Evolutionary conservation across 2,888 invertebrate species (phyloP).

Genomic region (Malthinus flaveolus): DNA sequence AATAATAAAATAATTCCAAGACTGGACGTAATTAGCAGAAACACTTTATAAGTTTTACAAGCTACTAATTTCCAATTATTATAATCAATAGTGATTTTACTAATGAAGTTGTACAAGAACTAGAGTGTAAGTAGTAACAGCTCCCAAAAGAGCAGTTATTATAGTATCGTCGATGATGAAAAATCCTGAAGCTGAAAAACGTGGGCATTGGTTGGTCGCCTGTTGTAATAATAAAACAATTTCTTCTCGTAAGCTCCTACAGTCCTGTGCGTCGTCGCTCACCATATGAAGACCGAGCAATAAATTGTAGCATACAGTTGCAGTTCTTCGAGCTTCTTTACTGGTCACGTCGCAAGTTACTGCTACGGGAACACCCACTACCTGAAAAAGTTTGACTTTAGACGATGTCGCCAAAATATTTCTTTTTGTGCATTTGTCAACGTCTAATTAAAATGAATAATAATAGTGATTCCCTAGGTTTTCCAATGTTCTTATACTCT

Average conservation of each 20-base stretch:
- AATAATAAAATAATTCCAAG: no score
- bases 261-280: slow-evolving; percentile 15
- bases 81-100: no score
- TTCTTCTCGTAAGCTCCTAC: slow-evolving; percentile 1
- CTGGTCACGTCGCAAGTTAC: slow-evolving; percentile 29
- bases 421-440: no score
- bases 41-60: no score
- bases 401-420: no score
- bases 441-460: no score
- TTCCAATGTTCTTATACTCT: no score
- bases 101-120: slow-evolving; percentile 32
- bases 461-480: no score
- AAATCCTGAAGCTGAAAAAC: slow-evolving; percentile 21
- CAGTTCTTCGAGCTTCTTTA: slow-evolving; percentile 32
- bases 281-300: slow-evolving; percentile 29
- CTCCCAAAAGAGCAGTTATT: not conserved
- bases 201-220: not conserved
- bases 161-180: slow-evolving; percentile 5
- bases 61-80: no score
- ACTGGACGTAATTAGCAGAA: no score
- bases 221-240: not conserved
- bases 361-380: slow-evolving; percentile 30
- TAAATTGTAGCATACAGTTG: slow-evolving; percentile 31
- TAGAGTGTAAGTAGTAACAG: not conserved
- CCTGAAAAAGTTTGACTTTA: no score